Percentiles rank a stretch among this genome's conserved stretches.
phyloP scores from a whole-genome alignment of 2,888 invertebrate genomes.

The Apamea monoglypha region DNA sequence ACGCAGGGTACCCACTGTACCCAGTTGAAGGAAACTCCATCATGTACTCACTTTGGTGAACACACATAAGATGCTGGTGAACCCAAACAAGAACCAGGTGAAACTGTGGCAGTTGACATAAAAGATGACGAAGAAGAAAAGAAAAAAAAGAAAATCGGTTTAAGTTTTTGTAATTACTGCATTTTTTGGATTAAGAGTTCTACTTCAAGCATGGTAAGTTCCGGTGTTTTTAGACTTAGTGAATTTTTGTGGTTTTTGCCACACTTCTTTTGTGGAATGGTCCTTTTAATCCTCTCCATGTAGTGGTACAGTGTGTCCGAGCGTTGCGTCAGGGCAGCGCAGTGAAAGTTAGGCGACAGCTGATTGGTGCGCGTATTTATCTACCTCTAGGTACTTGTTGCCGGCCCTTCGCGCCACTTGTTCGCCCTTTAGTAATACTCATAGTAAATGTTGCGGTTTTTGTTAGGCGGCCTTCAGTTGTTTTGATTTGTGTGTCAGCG shows the following conservation, averaged over 20 bases:
- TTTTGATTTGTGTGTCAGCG: conserved; percentile 29
- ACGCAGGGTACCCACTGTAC: too few relatives aligned
- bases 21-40: too few relatives aligned
- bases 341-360: conserved; percentile 75
- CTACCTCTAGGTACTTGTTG: conserved; percentile 55
- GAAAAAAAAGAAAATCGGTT: neutral
- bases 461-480: conserved; percentile 32
- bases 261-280: neutral
- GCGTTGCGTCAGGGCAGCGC: conserved; percentile 71
- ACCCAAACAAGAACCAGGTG: neutral
- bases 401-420: conserved; percentile 71
- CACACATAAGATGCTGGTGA: neutral
- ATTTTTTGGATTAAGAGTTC: neutral
- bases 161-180: neutral
- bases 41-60: neutral
- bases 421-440: conserved; percentile 44
- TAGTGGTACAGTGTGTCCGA: conserved; percentile 47
- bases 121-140: neutral
- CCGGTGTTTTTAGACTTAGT: neutral
- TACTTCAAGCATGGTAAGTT: neutral
- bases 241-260: neutral
- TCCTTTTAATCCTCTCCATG: conserved; percentile 31
- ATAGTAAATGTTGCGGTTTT: conserved; percentile 38
- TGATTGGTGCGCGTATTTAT: conserved; percentile 69
- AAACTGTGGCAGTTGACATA: neutral